These are phyloP conservation scores for Nycticorax nycticorax DNA, from an alignment of 2,113 vertebrate genomes.

Conservation along the genomic window DNA sequence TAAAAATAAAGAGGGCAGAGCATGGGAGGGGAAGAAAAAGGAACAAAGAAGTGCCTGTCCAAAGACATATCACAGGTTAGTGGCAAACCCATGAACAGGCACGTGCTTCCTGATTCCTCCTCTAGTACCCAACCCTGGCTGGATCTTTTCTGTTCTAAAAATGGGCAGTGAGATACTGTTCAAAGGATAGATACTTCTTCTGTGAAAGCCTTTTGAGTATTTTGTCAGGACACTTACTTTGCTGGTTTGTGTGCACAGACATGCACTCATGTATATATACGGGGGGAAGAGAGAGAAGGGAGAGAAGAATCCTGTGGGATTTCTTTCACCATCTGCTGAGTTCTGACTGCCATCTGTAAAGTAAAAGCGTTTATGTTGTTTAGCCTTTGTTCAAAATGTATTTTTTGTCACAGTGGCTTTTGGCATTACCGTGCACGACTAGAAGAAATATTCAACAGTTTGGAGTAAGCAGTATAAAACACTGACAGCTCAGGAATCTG, in stretches of 20 bases:
- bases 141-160: not conserved
- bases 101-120: not conserved
- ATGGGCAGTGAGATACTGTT: not conserved
- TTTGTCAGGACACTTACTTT: not conserved
- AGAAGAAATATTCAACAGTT: conserved; percentile 29
- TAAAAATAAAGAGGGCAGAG: not conserved
- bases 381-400: conserved; percentile 59
- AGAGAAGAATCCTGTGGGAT: conserved; percentile 56
- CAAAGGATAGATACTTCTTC: not conserved
- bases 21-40: not conserved
- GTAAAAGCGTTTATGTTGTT: conserved; percentile 23
- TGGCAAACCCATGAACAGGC: not conserved
- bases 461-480: not conserved
- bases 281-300: not conserved
- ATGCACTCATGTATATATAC: not conserved
- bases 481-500: not conserved
- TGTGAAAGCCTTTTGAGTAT: not conserved
- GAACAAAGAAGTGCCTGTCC: not conserved
- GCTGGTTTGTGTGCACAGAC: not conserved
- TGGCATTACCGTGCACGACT: not conserved
- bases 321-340: conserved; percentile 56
- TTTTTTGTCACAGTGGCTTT: conserved; percentile 49
- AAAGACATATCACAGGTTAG: not conserved
- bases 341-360: conserved; percentile 57
- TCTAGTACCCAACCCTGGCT: not conserved